A percentile compares a stretch with the other conserved stretches of the same genome.
These are phyloP conservation scores for Hippocampus mohnikei DNA, from an alignment of 2,113 vertebrate species.

Conservation along the genomic window DNA sequence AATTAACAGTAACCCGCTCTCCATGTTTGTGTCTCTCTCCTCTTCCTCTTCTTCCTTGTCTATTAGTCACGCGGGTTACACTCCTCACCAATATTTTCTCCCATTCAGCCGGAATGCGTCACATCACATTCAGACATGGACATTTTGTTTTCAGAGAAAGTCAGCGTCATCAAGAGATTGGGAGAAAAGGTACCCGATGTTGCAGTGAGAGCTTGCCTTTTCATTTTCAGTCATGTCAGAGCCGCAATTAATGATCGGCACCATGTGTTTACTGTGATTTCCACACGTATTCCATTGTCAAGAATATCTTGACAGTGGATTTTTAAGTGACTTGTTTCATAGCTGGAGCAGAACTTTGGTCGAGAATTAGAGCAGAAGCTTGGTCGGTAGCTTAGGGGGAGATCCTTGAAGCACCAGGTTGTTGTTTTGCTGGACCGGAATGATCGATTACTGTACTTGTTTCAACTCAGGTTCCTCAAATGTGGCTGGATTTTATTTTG, in stretches of 20 bases:
- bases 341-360: too few species aligned
- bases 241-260: background rate
- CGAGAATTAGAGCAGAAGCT: too few species aligned
- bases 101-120: slow-evolving; percentile 45
- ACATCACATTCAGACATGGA: slow-evolving; percentile 25
- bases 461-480: too few species aligned
- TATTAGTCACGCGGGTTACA: slow-evolving; percentile 12
- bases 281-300: too few species aligned
- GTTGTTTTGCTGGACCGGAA: too few species aligned
- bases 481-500: too few species aligned
- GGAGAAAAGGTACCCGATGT: background rate
- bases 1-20: background rate
- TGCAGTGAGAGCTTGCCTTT: background rate
- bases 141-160: background rate
- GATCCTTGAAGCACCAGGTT: too few species aligned
- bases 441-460: too few species aligned
- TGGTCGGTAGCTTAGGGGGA: too few species aligned
- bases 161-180: background rate
- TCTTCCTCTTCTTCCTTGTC: background rate
- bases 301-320: too few species aligned
- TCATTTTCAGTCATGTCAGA: background rate
- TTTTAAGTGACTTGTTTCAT: too few species aligned
- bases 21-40: background rate
- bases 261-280: too few species aligned
- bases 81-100: slow-evolving; percentile 21